phyloP scores from a whole-genome alignment of 2,888 invertebrate species.

The Rhamnusium bicolor region DNA sequence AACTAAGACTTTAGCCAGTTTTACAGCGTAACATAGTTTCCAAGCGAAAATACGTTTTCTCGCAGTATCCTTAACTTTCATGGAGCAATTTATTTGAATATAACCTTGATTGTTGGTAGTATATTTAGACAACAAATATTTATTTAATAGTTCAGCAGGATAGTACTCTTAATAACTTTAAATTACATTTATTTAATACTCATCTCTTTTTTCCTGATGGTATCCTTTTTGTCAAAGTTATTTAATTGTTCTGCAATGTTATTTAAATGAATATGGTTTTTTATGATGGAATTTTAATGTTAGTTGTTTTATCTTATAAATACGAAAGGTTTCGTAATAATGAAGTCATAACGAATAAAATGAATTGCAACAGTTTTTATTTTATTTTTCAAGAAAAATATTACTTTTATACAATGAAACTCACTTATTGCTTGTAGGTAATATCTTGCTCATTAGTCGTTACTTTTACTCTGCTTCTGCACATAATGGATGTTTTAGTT shows the following conservation, averaged over 20 bases:
- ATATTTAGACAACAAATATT: constrained; percentile 10
- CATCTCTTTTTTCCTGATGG: constrained; percentile 3
- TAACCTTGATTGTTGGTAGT: constrained; percentile 8
- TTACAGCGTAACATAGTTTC: no score
- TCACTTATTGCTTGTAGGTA: no score
- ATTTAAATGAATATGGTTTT: constrained; percentile 2
- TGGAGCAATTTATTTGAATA: no score
- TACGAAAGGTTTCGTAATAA: not conserved
- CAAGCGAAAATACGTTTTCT: no score
- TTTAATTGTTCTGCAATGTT: constrained; percentile 9
- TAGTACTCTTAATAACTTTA: constrained; percentile 3
- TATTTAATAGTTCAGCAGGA: constrained; percentile 4
- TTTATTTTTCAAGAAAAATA: not conserved
- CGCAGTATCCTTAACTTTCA: no score
- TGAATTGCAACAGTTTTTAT: not conserved
- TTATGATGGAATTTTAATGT: constrained; percentile 2
- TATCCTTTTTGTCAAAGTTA: not conserved
- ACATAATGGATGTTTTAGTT: no score
- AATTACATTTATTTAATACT: constrained; percentile 3
- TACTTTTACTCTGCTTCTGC: no score
- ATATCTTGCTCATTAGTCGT: no score
- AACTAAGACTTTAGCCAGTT: no score
- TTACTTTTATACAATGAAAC: not conserved
- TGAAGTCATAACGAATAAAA: not conserved
- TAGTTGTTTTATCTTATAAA: not conserved